Evolutionary conservation across 2,113 vertebrate genomes (phyloP).

Genomic region (Phyllostomus hastatus): DNA sequence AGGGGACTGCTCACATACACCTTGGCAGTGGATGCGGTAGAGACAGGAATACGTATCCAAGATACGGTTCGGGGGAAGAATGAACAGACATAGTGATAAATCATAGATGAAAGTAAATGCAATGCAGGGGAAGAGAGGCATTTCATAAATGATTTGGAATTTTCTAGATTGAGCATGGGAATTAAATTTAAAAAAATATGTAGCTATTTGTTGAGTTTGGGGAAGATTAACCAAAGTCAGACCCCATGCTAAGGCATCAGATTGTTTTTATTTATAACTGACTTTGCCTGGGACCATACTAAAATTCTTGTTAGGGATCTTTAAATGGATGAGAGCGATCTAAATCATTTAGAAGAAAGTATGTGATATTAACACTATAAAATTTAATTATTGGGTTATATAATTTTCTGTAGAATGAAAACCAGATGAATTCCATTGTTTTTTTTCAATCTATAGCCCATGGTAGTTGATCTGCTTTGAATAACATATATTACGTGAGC

Average conservation of each 20-base stretch:
- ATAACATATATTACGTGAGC: neutral
- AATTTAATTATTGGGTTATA: neutral
- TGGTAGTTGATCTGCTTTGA: neutral
- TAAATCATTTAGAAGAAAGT: neutral
- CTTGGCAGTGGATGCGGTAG: neutral
- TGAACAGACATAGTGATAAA: neutral
- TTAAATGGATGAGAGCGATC: neutral
- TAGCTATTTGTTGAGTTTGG: neutral
- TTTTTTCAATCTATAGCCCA: neutral
- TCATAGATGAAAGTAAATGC: neutral
- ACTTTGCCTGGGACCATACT: neutral
- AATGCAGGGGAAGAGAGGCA: neutral
- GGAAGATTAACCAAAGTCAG: neutral
- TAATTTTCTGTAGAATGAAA: neutral
- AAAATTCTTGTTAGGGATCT: neutral
- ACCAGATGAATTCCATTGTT: neutral
- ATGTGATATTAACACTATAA: neutral
- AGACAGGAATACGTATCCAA: neutral
- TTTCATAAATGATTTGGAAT: neutral
- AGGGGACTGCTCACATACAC: fast-evolving
- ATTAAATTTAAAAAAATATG: neutral
- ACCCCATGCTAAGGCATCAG: neutral
- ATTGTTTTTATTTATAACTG: neutral
- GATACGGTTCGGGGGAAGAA: neutral
- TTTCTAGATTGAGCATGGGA: neutral